Percentiles rank a stretch among this genome's conserved stretches.
Evolutionary conservation across 2,888 invertebrate species (phyloP).

Genomic region (Leucophenga montana): DNA sequence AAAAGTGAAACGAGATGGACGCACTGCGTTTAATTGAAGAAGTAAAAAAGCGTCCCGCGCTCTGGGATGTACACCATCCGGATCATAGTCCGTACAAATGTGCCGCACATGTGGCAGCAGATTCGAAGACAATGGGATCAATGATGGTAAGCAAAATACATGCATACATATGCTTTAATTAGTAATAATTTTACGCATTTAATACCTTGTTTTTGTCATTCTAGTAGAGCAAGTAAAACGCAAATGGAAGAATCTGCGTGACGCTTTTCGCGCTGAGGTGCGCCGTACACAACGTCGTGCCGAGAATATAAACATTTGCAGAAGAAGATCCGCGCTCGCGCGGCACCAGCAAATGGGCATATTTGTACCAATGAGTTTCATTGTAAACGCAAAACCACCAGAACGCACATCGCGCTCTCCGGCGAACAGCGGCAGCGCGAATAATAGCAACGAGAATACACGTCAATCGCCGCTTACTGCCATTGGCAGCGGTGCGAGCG

Average conservation of each 20-base stretch:
- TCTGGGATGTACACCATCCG: conserved; percentile 61
- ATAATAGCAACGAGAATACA: neutral
- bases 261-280: conserved; percentile 51
- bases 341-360: conserved; percentile 47
- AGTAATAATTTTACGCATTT: neutral
- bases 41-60: conserved; percentile 56
- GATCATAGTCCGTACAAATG: conserved; percentile 57
- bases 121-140: conserved; percentile 48
- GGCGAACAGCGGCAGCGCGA: conserved; percentile 24
- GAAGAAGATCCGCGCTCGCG: conserved; percentile 35
- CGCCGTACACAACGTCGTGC: conserved; percentile 46
- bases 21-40: conserved; percentile 58
- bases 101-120: conserved; percentile 55
- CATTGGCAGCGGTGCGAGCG: conserved; percentile 7
- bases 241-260: conserved; percentile 68
- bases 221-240: conserved; percentile 66
- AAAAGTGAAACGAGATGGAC: conserved; percentile 63
- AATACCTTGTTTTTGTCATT: neutral
- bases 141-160: conserved; percentile 57
- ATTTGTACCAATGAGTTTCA: conserved; percentile 49
- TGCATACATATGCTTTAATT: too few species aligned
- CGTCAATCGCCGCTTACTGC: too few species aligned
- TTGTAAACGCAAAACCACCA: conserved; percentile 22
- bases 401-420: neutral
- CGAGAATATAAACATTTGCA: conserved; percentile 37